Base-by-base conservation (phyloP, 2,797 vertebrate species). In the Halcyon smyrnensis region DNA sequence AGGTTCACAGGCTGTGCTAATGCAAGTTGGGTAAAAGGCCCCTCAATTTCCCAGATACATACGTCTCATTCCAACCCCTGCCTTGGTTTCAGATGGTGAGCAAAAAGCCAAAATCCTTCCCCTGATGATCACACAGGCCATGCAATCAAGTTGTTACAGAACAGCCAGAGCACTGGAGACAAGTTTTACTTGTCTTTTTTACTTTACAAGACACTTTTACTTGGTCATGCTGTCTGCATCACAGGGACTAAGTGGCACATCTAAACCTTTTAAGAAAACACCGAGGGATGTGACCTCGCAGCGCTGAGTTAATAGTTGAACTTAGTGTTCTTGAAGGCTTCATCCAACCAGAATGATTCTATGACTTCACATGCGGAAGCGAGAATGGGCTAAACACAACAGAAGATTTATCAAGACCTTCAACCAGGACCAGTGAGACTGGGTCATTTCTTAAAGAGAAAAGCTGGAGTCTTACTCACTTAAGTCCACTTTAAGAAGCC, bases 361-460 rank as follows among this genome's bases (percentile, higher is more conserved):
- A 53, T 16, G 51, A 53, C 41, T 50, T 60, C 4, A 56, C 1
- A 0, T 1, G 8, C 4, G 6, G 19, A 14, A 23, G 28, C 0
- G 0, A 48, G 57, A 75, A 34, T 14, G 32, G 15, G 14, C 32
- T 28, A 3, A 56, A 41, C 4, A 4, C 36, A 39, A 17, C 20
- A 28, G 4, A 34, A 27, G 7, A 14, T 27, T 39, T 34, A 56
- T 13, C 36, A 23, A 71, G 65, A 65, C 28, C 9, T 62, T 39
- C n/a, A 56, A 46, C 7, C 30, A 51, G 30, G 24, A 73, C 21
- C 10, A 59, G 37, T 11, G 36, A 27, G 48, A 39, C 25, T 24
- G 21, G 21, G n/a, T 46, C 34, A 48, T 14, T 68, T 50, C 20
- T 30, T 27, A 19, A 41, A 0, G 0, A 73, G 36, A 64, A 36